Evolutionary conservation across 2,797 vertebrate genomes (phyloP), one percentile per base, ranked within the genome.

Genomic region (Poeciliopsis turneri): DNA sequence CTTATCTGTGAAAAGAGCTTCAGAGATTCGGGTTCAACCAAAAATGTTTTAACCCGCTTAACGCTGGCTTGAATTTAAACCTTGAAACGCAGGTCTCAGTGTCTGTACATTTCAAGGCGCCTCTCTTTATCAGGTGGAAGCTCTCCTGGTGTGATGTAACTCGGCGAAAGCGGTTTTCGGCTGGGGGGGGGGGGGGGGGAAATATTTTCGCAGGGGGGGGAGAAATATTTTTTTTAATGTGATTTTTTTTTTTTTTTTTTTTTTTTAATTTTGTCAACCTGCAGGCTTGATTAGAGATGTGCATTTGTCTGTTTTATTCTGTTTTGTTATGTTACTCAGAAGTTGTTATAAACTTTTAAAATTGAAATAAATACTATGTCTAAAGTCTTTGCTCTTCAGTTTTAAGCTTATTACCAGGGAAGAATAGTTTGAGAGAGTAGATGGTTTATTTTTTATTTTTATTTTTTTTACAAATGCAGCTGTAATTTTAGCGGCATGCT

Each of bases 341-440:
- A 93, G 94, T 93, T 95, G 95, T 95, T 92, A 93, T 95, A 94
- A 95, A 92, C 59, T 72, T 94, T 95, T 86, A 95, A 95, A 94
- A 95, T 87, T 95, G 95, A 97, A 97, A 96, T 96, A 96, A 97
- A 97, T 90, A 89, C 77, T 75, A 90, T 93, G 93, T 93, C 89
- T 85, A 90, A 92, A 79, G 79, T 80, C 71, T 80, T 74, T 86
- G n/a, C 76, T 75, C 41, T 75, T 71, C 78, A 85, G 72, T 71
- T 53, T 20, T 72, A 30, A 84, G 55, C 59, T 9, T 30, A 11
- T 74, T 45, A 49, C 49, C 81, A 84, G 11, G 71, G 46, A 43
- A 16, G 11, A 45, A 9, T 25, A n/a, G 66, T 25, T 43, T 43
- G 41, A n/a, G 18, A 68, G 11, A 25, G 25, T 41, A 45, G 25